These are phyloP conservation scores for Mythimna vitellina DNA, from an alignment of 2,888 invertebrate genomes.

Conservation along the genomic window DNA sequence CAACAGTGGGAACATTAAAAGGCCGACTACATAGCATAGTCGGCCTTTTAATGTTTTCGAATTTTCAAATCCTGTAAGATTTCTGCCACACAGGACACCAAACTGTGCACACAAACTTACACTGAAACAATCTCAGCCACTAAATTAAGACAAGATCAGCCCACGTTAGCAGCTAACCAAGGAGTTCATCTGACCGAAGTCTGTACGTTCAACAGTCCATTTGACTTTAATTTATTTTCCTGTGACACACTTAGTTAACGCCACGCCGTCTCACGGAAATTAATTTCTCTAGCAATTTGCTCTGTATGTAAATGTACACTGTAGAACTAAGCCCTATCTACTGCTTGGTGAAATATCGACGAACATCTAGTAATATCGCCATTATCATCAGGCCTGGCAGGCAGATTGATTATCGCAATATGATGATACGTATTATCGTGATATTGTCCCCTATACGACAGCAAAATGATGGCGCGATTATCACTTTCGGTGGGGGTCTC, in stretches of 20 bases:
- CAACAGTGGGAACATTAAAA: too few species aligned
- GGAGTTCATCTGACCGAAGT: slow-evolving; percentile 26
- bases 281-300: slow-evolving; percentile 60
- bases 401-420: slow-evolving; percentile 49
- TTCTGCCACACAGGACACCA: neutral
- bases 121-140: slow-evolving; percentile 8
- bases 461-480: slow-evolving; percentile 45
- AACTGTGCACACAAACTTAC: neutral
- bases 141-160: slow-evolving; percentile 45
- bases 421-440: slow-evolving; percentile 47
- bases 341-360: slow-evolving; percentile 32
- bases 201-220: slow-evolving; percentile 52
- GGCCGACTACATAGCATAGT: too few species aligned
- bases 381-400: slow-evolving; percentile 23
- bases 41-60: too few species aligned
- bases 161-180: slow-evolving; percentile 38
- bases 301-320: slow-evolving; percentile 46
- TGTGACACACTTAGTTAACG: slow-evolving; percentile 54
- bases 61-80: too few species aligned
- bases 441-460: slow-evolving; percentile 49
- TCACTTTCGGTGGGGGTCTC: slow-evolving; percentile 39
- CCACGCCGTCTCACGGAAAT: slow-evolving; percentile 50
- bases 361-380: slow-evolving; percentile 18
- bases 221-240: slow-evolving; percentile 61
- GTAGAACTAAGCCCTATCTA: slow-evolving; percentile 8